Base-by-base conservation (phyloP, 2,797 vertebrate species). In the Danio jaintianensis region DNA sequence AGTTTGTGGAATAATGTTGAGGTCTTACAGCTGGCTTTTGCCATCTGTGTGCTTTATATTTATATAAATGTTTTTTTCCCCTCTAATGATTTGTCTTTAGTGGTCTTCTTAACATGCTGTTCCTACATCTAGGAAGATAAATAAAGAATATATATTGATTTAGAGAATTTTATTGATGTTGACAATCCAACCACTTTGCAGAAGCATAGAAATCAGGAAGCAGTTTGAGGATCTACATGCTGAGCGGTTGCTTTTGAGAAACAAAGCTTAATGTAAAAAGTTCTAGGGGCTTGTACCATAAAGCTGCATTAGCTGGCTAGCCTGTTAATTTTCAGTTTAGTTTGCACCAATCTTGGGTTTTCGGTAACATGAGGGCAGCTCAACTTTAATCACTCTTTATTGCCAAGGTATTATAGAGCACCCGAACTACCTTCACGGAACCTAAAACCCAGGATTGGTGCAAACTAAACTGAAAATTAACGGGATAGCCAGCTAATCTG, bases 1-100 rank as follows among this genome's bases (percentile, higher is more conserved):
- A 36, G 10, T 36, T 66, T 52, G 18, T 64, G 45, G 0, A 75
- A 11, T 18, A 12, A 73, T 36, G 42, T 52, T 75, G 29, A 75
- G 45, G 47, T 63, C 72, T 20, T 58, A 20, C 43, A 0, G 45
- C 72, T 75, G 72, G 29, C 47, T 75, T 62, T 40, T 53, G 45
- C 58, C 12, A 38, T 22, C 29, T 40, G 29, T 20, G 29, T 18
- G 59, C 15, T 48, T 29, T 29, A 7, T 15, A 58, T 36, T 6
- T 38, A 29, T 29, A 29, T 29, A 29, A 29, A 29, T 29, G 29
- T 69, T 38, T 36, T n/a, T 29, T 36, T 10, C n/a, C 11, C 22
- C 15, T 53, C 10, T 53, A 53, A 8, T 38, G 5, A 38, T 5
- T 43, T 10, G 18, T 76, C 48, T 29, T 22, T 43, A 55, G 2